Evolutionary conservation across 1,140 invertebrate species (phyloP), one percentile per base, ranked within the genome.

Genomic region (Drosophila parabipectinata): DNA sequence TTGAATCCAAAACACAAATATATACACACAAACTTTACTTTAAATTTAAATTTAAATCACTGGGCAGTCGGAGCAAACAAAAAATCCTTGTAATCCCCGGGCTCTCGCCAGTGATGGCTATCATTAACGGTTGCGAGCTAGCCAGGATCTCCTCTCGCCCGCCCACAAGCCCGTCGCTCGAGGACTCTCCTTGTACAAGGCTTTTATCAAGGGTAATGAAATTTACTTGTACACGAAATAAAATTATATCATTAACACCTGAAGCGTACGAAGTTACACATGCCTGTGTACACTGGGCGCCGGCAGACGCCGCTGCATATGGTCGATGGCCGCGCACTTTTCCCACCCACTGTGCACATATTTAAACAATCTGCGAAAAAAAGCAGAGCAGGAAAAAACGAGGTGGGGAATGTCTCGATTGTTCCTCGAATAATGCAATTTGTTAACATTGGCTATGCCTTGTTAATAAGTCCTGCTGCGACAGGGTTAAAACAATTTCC

Each of bases 161-260:
- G 4, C 0, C 5, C 3, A 37, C 5, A 37, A 9, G 21, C n/a
- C 24, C 14, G 18, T 28, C 48, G 57, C 52, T 50, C 32, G 59
- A 44, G 41, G 41, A 32, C 18, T 41, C 54, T 30, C 55, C 59
- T 71, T 62, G 79, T 57, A 71, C 57, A 32, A 54, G 53, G 51
- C 71, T 76, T 84, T 83, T 83, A 82, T 84, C 79, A 79, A 79
- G 80, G 74, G 80, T 83, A 83, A 83, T 83, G 79, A 83, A 83
- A 83, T 83, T 83, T 84, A 84, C 79, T 77, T 84, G 71, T 72
- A 84, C 80, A 76, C 64, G 80, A 79, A 83, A 83, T 73, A 63
- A 83, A 83, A 83, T 83, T 84, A 83, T 84, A 83, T 83, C 80
- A 83, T 83, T 83, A 83, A 83, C 79, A 83, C 79, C 79, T 83